phyloP scores from a whole-genome alignment of 2,797 vertebrate species.

The Malacoctenus gilli region DNA sequence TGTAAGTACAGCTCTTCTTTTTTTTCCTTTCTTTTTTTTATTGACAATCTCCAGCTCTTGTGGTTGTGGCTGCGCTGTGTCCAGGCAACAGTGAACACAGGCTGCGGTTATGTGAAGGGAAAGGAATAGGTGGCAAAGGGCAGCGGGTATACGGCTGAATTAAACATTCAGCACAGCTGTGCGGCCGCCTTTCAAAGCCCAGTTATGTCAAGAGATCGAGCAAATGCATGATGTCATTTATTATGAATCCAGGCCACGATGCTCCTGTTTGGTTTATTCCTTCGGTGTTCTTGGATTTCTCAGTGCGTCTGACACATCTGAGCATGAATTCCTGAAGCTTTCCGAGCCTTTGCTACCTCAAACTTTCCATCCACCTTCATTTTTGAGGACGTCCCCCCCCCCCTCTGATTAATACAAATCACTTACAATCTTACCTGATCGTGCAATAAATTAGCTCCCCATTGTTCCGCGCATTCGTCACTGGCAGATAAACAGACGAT shows the following conservation, averaged over 20 bases:
- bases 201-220: constrained; percentile 47
- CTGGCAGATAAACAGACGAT: constrained; percentile 60
- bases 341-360: neutral
- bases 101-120: constrained; percentile 57
- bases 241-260: constrained; percentile 44
- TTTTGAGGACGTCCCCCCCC: neutral
- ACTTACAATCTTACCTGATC: constrained; percentile 44
- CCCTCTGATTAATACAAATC: constrained; percentile 48
- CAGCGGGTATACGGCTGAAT: constrained; percentile 53
- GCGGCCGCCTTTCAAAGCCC: constrained; percentile 31
- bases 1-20: constrained; percentile 88
- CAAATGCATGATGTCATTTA: constrained; percentile 46
- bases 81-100: constrained; percentile 72
- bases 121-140: constrained; percentile 62
- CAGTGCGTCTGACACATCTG: neutral
- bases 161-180: constrained; percentile 47
- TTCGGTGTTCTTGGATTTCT: neutral
- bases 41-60: constrained; percentile 71
- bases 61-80: constrained; percentile 65
- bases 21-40: constrained; percentile 59
- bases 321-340: neutral
- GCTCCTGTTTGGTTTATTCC: constrained; percentile 4
- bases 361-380: neutral
- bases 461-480: constrained; percentile 53
- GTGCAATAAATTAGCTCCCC: constrained; percentile 57